phyloP scores from a whole-genome alignment of 2,888 invertebrate genomes.

The Platycheirus rosarum region DNA sequence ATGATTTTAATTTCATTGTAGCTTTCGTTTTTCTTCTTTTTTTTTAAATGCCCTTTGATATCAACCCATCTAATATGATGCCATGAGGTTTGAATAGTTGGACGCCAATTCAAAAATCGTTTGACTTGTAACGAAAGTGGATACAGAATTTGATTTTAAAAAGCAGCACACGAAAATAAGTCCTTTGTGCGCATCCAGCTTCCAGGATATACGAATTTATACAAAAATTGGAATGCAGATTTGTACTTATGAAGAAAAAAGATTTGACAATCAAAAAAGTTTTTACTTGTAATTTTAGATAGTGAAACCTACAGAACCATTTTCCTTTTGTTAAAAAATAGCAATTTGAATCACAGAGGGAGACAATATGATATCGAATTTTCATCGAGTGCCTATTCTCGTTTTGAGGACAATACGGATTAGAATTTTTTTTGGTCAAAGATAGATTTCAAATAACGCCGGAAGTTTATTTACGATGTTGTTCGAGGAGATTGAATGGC shows the following conservation, averaged over 20 bases:
- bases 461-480: conserved; percentile 54
- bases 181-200: not conserved
- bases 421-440: conserved; percentile 1
- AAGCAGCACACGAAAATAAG: conserved; percentile 7
- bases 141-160: conserved; percentile 11
- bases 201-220: not conserved
- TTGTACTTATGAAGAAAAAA: not conserved
- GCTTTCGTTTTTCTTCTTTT: not conserved
- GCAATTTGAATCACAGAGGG: not conserved
- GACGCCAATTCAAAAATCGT: conserved; percentile 17
- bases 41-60: not conserved
- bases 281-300: not conserved
- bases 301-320: not conserved
- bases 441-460: conserved; percentile 39
- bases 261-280: not conserved
- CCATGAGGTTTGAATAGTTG: not conserved
- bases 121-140: conserved; percentile 17
- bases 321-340: not conserved
- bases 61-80: too few relatives aligned
- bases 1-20: conserved; percentile 20
- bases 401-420: not conserved
- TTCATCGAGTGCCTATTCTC: not conserved
- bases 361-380: not conserved
- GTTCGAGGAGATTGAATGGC: conserved; percentile 31
- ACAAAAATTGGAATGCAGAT: not conserved